Evolutionary conservation across 2,888 invertebrate species (phyloP).

Genomic region (Eueremaeus valkanovi): DNA sequence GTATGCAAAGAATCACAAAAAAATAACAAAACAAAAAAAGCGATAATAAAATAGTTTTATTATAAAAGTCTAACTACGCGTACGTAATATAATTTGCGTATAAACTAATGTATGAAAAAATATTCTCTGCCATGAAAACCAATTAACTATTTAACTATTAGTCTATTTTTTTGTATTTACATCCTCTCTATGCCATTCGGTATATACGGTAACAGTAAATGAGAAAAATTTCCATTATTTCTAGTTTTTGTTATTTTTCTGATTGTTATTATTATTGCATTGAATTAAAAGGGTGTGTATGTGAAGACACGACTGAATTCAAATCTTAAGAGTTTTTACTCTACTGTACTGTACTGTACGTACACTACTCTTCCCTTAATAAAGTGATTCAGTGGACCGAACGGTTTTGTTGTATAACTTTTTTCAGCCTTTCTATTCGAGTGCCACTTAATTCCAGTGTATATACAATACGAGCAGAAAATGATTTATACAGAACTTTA

Average conservation of each 20-base stretch:
- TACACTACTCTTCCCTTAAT: conserved; percentile 1
- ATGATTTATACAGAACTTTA: neutral
- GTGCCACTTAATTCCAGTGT: neutral
- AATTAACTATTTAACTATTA: neutral
- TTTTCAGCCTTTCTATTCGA: neutral
- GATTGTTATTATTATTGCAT: neutral
- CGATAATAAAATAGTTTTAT: neutral
- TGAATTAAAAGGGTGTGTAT: neutral
- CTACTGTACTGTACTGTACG: neutral
- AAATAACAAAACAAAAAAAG: neutral
- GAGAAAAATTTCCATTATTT: neutral
- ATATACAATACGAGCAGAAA: neutral
- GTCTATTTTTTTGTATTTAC: neutral
- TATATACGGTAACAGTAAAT: neutral
- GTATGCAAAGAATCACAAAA: neutral
- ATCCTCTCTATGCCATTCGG: neutral
- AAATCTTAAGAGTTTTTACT: neutral
- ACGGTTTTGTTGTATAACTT: neutral
- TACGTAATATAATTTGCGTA: no score
- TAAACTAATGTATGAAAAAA: no score
- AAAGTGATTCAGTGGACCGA: conserved; percentile 18
- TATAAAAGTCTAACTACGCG: neutral
- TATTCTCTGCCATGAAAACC: neutral
- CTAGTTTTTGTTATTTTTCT: neutral
- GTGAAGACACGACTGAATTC: conserved; percentile 17